A percentile compares a stretch with the other conserved stretches of the same genome.
These are phyloP conservation scores for Ischnus inquisitorius DNA, from an alignment of 2,888 invertebrate species.

Conservation along the genomic window DNA sequence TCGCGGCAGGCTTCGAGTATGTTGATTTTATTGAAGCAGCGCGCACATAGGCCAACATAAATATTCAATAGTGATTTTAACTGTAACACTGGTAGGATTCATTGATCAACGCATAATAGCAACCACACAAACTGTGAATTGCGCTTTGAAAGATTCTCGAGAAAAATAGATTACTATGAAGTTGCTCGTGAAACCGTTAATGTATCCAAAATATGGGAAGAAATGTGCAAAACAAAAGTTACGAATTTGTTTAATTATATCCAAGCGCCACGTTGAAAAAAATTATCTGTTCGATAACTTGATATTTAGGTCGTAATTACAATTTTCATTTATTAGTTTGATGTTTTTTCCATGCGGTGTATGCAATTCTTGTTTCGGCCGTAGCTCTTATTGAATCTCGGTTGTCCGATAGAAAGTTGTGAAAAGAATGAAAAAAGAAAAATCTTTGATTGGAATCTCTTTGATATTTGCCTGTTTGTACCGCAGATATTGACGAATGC, in stretches of 20 bases:
- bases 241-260: too few relatives aligned
- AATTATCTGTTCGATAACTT: too few relatives aligned
- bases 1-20: background rate
- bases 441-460: background rate
- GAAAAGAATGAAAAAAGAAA: background rate
- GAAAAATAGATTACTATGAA: background rate
- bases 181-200: too few relatives aligned
- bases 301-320: too few relatives aligned
- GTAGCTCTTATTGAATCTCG: background rate
- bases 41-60: background rate
- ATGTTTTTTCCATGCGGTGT: too few relatives aligned
- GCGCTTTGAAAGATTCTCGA: background rate
- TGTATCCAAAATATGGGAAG: too few relatives aligned
- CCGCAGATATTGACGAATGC: conserved; percentile 88
- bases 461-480: background rate
- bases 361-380: background rate
- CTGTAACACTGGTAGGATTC: background rate
- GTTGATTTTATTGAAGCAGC: background rate
- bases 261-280: background rate
- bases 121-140: too few relatives aligned
- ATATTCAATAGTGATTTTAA: background rate
- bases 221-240: too few relatives aligned
- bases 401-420: background rate
- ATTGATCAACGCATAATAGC: too few relatives aligned
- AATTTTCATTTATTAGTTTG: background rate